A percentile compares a stretch with the other conserved stretches of the same genome.
phyloP scores from a whole-genome alignment of 2,113 vertebrate genomes.

The Datnioides undecimradiatus region DNA sequence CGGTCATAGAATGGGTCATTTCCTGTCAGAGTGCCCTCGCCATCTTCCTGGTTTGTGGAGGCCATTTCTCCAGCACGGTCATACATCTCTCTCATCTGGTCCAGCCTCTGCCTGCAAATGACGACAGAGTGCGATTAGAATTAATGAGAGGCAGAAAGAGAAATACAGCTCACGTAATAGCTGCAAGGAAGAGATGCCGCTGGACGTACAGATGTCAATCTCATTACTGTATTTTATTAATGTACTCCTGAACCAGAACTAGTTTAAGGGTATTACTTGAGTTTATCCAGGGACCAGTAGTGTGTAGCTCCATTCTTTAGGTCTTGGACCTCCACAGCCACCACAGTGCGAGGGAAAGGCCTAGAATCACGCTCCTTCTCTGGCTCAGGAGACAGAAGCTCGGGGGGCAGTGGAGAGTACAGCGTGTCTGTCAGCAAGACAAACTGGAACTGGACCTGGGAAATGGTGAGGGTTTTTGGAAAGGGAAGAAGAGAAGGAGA shows the following conservation, averaged over 20 bases:
- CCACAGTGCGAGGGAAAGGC: slow-evolving; percentile 94
- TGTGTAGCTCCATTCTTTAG: slow-evolving; percentile 97
- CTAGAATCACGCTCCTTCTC: slow-evolving; percentile 86
- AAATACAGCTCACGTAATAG: not conserved
- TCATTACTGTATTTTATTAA: not conserved
- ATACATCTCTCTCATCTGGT: slow-evolving; percentile 98
- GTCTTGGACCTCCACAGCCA: slow-evolving; percentile 97
- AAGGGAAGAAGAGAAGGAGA: not conserved
- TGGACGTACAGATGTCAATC: not conserved
- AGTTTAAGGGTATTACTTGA: slow-evolving; percentile 86
- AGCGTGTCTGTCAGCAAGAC: slow-evolving; percentile 95
- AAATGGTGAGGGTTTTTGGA: not conserved
- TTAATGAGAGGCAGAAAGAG: slow-evolving; percentile 21
- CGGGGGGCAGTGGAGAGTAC: slow-evolving; percentile 94
- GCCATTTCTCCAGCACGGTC: slow-evolving; percentile 96
- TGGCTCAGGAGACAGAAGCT: slow-evolving; percentile 88
- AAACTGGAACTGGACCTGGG: slow-evolving; percentile 98
- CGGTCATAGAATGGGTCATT: slow-evolving; percentile 98
- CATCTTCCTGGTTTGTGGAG: slow-evolving; percentile 88
- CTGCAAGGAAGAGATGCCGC: not conserved
- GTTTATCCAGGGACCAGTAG: slow-evolving; percentile 98
- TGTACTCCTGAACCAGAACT: not conserved
- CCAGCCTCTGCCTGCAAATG: slow-evolving; percentile 89
- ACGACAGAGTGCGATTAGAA: slow-evolving; percentile 7
- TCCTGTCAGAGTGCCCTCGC: slow-evolving; percentile 89